These are phyloP conservation scores for Chelonoidis abingdonii DNA, from an alignment of 2,113 vertebrate species.

Conservation along the genomic window DNA sequence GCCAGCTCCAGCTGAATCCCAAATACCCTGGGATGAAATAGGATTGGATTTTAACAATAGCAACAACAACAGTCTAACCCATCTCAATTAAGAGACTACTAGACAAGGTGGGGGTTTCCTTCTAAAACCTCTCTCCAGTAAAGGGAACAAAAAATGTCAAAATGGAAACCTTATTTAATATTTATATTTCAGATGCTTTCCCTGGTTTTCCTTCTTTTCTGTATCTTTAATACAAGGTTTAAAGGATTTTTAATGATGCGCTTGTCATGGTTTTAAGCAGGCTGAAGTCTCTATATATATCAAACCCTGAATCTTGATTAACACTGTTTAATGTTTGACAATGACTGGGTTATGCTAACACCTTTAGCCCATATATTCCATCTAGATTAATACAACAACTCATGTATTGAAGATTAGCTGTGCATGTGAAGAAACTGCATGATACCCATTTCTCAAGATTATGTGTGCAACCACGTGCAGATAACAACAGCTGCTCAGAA, in stretches of 20 bases:
- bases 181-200: neutral
- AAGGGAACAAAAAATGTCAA: neutral
- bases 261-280: neutral
- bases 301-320: neutral
- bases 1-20: neutral
- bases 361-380: neutral
- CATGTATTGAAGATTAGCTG: neutral
- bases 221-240: neutral
- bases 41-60: neutral
- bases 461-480: neutral
- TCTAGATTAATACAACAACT: neutral
- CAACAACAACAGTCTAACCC: no score
- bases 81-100: neutral
- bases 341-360: neutral
- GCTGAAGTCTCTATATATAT: neutral
- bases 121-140: neutral
- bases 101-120: neutral
- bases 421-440: neutral
- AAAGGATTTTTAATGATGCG: neutral
- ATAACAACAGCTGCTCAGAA: neutral
- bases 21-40: neutral
- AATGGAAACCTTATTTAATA: neutral
- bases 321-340: neutral
- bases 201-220: neutral
- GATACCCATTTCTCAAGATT: neutral